Conservation (phyloP, 2,888 invertebrate species). For the Papilio demoleus region DNA sequence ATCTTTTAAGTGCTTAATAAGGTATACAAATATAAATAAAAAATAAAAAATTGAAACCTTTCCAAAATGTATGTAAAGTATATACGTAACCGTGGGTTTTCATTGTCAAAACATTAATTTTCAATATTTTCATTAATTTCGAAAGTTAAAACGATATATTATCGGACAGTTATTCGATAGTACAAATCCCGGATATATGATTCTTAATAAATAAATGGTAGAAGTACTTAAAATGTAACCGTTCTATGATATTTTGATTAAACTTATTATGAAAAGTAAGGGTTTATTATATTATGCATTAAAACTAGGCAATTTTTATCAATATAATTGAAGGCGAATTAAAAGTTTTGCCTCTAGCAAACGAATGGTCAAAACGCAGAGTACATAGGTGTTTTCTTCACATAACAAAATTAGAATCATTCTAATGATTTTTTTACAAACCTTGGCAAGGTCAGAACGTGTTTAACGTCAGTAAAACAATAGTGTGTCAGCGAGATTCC, state of each 20-base stretch:
- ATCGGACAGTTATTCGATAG: neutral
- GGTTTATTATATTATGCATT: neutral
- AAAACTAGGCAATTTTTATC: too few relatives aligned
- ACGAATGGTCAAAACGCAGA: neutral
- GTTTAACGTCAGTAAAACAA: conserved; percentile 61
- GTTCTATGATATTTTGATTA: neutral
- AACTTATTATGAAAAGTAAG: neutral
- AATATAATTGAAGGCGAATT: neutral
- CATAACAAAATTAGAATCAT: conserved; percentile 9
- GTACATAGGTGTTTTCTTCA: conserved; percentile 12
- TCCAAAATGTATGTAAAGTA: neutral
- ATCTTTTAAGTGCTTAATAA: conserved; percentile 25
- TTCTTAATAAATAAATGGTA: neutral
- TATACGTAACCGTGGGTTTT: neutral
- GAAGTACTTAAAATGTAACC: neutral
- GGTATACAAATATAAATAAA: neutral
- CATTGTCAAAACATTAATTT: neutral
- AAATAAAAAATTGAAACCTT: neutral
- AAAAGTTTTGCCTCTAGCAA: neutral
- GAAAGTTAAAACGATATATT: neutral
- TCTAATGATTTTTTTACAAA: conserved; percentile 36
- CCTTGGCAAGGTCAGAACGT: conserved; percentile 66
- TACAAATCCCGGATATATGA: too few relatives aligned
- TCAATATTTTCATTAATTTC: neutral
- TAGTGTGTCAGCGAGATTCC: conserved; percentile 58